Evolutionary conservation across 2,797 vertebrate species (phyloP), one percentile per base, ranked within the genome.

Genomic region (Leptatherina wallacei): DNA sequence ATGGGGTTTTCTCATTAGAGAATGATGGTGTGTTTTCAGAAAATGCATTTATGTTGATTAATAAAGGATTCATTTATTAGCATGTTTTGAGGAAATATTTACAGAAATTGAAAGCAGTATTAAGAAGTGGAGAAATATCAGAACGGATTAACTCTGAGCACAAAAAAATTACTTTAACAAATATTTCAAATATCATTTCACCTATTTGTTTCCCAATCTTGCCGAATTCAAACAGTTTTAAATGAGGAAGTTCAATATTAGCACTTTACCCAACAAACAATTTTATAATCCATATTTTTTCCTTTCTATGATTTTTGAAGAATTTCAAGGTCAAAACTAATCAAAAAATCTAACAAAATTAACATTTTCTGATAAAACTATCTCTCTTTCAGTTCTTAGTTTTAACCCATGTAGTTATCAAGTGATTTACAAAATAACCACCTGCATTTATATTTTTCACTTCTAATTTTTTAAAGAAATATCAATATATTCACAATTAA

Each of bases 1-100:
- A 18, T 44, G 58, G 35, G 36, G 42, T 4, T 54, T 55, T 81
- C 73, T 75, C 61, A 70, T 85, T 73, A 75, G 42, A 65, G 35
- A 56, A 59, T 64, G 12, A 16, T 16, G 35, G 4, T 47, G 57
- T 57, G 16, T 64, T 75, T 71, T 61, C n/a, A 42, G 63, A 38
- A 67, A 66, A 69, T 65, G 44, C 13, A 36, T 22, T 35, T 56
- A 35, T 2, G 42, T 51, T 60, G 64, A 55, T 62, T 61, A 29
- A 65, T 69, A 30, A 60, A 40, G 18, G 22, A 52, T 16, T 73
- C 4, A 55, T 65, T 60, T 75, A n/a, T n/a, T n/a, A 33, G 8
- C 27, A 33, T 67, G 52, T 64, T 54, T 70, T 20, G n/a, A 18
- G 49, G 24, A 16, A 60, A 22, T 58, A 65, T 72, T 27, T 55